phyloP scores from a whole-genome alignment of 1,140 invertebrate genomes.

The Micrasema minimum region DNA sequence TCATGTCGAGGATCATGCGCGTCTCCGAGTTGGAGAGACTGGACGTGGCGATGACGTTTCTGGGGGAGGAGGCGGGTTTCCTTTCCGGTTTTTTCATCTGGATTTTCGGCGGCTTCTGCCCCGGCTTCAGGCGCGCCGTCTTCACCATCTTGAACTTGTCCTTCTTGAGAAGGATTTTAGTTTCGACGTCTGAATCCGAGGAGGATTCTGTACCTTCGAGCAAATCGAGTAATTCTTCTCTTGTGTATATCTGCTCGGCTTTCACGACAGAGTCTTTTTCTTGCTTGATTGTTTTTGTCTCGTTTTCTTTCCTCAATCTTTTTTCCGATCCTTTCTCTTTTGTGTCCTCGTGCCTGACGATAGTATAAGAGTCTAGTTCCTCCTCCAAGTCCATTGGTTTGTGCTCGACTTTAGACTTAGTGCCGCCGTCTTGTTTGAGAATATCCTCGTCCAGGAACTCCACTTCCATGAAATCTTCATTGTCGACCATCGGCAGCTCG shows the following conservation, averaged over 20 bases:
- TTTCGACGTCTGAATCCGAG: constrained; percentile 20
- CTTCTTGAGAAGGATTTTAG: background rate
- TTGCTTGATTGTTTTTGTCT: background rate
- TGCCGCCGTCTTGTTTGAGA: background rate
- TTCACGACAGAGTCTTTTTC: background rate
- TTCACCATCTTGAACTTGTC: constrained; percentile 10
- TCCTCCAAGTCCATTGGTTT: constrained; percentile 20
- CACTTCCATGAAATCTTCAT: constrained; percentile 23
- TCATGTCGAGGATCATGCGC: constrained; percentile 11
- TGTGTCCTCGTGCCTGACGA: constrained; percentile 26
- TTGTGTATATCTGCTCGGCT: constrained; percentile 17
- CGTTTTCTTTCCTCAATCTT: background rate
- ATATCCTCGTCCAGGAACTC: constrained; percentile 30
- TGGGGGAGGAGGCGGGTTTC: too few relatives aligned
- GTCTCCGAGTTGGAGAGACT: constrained; percentile 13
- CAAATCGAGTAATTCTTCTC: constrained; percentile 21
- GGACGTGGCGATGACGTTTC: background rate
- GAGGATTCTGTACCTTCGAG: constrained; percentile 9
- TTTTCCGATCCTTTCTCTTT: background rate
- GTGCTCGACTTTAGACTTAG: background rate
- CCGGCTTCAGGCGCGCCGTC: background rate
- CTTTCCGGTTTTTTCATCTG: background rate
- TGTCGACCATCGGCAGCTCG: constrained; percentile 19
- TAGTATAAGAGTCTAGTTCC: constrained; percentile 11
- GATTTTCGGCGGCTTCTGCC: background rate